Evolutionary conservation across 2,113 vertebrate species (phyloP), one percentile per base, ranked within the genome.

Genomic region (Narcine bancroftii): DNA sequence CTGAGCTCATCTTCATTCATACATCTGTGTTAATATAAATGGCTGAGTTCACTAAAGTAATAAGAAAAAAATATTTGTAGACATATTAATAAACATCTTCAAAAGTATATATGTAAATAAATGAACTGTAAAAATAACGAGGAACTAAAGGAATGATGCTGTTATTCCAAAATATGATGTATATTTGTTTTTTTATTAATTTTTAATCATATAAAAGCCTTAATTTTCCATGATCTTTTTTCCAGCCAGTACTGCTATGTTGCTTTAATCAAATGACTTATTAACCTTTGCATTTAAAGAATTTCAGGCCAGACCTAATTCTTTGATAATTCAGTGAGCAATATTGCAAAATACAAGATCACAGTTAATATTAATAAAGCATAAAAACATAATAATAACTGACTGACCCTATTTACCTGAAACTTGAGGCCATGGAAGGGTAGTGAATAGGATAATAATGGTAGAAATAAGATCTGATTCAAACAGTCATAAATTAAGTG

Each of bases 361-460:
- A 33, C 33, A 33, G 65, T 69, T 69, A 91, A 91, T 71, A 91
- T 91, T 91, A 91, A 91, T 69, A 83, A 50, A 53, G 45, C 26
- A 50, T 47, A 17, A 91, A 69, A 69, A 69, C 66, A 91, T 89
- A 89, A 71, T 60, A 24, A 47, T 47, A 45, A 33, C 65, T 69
- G 63, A 91, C 10, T 42, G 39, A 69, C 33, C 26, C 39, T 66
- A 33, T 69, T 91, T 69, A 33, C 89, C 11, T 69, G 36, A 45
- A 91, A 45, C 10, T 65, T 71, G 65, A 91, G 65, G 47, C 42
- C 4, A 45, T 10, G 0, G 2, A 15, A 33, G 65, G 42, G 71
- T 5, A 15, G 42, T 69, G 89, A 21, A n/a, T 63, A 36, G 7
- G 53, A 21, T 60, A 63, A 69, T 69, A 69, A 69, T 69, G 42